Base-by-base conservation (phyloP, 2,888 invertebrate genomes). In the Timema cristinae region DNA sequence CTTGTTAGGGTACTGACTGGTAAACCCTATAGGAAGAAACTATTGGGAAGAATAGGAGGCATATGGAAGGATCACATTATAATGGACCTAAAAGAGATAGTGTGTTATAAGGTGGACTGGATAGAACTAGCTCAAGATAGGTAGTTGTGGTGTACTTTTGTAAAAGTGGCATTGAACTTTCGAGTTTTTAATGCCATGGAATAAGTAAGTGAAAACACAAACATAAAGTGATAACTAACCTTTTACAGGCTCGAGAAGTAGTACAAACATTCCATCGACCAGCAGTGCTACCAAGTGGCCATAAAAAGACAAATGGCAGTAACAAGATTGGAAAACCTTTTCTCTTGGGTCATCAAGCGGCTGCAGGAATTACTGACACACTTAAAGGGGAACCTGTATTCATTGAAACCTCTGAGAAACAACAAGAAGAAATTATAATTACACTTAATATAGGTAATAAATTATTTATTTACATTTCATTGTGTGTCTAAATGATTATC, bases 371-470 rank as follows among this genome's bases (percentile, higher is more conserved):
- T 50, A 83, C 86, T 0, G 89, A 89, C 77, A 86, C 86, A 75
- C 87, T 89, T 47, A 86, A 89, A 75, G 92, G 92, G 0, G 94
- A 94, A 79, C 92, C 94, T 0, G 94, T 94, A 6, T 91, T 90
- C 76, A 92, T 95, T 71, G 95, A 95, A 82, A 93, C 93, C 5
- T 93, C 94, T 0, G 96, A 96, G 79, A 92, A 92, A 76, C 93
- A 94, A 78, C 90, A 93, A 76, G 94, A 96, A 81, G 96, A 97
- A 81, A 87, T 93, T 56, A 92, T 95, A 1, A 89, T 95, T n/a
- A 93, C 93, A 0, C 84, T 97, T 67, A 92, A 91, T 79, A 88
- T 97, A 69, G 92, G 92, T 84, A 76, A 81, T 84, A 81, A 9
- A n/a, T 13, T 52, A 13, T 32, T 66, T 1, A 32, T 66, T 7